Conservation (phyloP, 2,797 vertebrate genomes). For the Meda fulgida region DNA sequence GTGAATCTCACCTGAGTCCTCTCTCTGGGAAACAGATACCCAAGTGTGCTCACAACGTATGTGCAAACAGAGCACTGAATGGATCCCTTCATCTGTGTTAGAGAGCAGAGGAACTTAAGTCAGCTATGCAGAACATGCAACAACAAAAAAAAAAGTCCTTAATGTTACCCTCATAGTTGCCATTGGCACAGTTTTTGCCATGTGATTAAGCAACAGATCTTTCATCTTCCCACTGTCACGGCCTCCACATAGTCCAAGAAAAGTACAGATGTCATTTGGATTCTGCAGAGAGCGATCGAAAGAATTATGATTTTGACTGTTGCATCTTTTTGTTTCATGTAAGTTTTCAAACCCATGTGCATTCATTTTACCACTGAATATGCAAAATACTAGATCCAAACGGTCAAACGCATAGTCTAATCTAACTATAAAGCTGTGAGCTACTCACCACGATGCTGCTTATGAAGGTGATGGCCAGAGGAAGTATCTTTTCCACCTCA, state of each 20-base stretch:
- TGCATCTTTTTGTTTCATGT: not conserved
- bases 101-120: slow-evolving; percentile 11
- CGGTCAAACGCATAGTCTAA: not conserved
- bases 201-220: slow-evolving; percentile 62
- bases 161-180: slow-evolving; percentile 10
- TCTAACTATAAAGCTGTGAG: not conserved
- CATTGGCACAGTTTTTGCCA: slow-evolving; percentile 61
- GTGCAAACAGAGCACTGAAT: slow-evolving; percentile 71
- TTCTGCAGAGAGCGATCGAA: slow-evolving; percentile 63
- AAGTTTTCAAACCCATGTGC: not conserved
- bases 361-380: not conserved
- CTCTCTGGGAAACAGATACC: slow-evolving; percentile 71
- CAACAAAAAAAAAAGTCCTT: not conserved
- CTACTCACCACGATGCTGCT: slow-evolving; percentile 60
- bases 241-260: slow-evolving; percentile 71
- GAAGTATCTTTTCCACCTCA: slow-evolving; percentile 72
- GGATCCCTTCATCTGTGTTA: slow-evolving; percentile 55
- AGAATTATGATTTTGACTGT: not conserved
- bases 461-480: slow-evolving; percentile 70
- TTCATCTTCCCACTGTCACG: slow-evolving; percentile 45
- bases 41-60: slow-evolving; percentile 71
- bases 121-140: not conserved
- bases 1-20: slow-evolving; percentile 70
- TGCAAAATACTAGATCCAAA: not conserved
- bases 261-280: slow-evolving; percentile 70